These are phyloP conservation scores for Rousettus madagascariensis DNA, from an alignment of 2,797 vertebrate species.

Conservation along the genomic window DNA sequence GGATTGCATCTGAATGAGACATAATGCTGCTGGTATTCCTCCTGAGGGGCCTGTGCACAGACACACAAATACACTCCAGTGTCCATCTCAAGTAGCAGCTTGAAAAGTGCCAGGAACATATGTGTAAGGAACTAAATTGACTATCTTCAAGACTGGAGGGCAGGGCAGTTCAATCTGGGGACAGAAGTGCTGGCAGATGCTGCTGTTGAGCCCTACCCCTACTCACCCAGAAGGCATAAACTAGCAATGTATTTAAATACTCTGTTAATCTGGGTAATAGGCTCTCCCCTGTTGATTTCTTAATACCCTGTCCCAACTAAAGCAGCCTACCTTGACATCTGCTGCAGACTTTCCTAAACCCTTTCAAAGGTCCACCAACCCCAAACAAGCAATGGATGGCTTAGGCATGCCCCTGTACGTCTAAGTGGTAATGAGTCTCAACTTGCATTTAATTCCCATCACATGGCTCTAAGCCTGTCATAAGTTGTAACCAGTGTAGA, in stretches of 20 bases:
- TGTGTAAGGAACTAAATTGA: not conserved
- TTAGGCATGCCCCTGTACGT: not conserved
- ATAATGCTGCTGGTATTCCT: not conserved
- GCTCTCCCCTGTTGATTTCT: not conserved
- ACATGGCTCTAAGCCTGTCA: not conserved
- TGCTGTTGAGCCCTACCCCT: not conserved
- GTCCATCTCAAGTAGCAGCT: not conserved
- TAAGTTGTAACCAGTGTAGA: not conserved
- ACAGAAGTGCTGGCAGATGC: not conserved
- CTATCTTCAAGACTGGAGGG: not conserved
- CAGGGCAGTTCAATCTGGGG: not conserved
- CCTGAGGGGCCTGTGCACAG: not conserved
- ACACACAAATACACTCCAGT: not conserved
- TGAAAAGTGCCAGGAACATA: not conserved
- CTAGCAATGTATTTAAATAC: not conserved
- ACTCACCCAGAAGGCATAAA: not conserved
- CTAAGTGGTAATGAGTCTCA: not conserved
- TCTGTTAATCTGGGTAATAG: not conserved
- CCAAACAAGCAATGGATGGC: not conserved
- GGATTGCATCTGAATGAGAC: not conserved
- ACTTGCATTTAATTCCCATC: not conserved
- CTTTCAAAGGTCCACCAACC: not conserved
- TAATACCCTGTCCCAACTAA: not conserved
- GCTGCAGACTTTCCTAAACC: not conserved
- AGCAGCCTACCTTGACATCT: no score